A percentile compares a stretch with the other conserved stretches of the same genome.
These are phyloP conservation scores for Sebastes melanostomus DNA, from an alignment of 2,797 vertebrate species.

Conservation along the genomic window DNA sequence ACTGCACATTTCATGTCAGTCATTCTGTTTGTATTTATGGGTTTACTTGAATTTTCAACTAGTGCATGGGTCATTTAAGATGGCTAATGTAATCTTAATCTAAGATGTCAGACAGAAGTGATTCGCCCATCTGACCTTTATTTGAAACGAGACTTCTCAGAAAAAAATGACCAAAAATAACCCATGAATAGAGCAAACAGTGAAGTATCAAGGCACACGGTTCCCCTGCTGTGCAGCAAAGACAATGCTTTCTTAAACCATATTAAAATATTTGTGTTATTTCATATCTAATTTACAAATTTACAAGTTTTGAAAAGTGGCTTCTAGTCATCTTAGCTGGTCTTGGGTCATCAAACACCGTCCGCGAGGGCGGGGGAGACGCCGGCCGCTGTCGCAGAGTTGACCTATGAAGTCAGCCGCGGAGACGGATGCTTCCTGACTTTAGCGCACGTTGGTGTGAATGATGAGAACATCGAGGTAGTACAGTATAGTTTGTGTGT, in stretches of 20 bases:
- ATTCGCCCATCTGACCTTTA: slow-evolving; percentile 7
- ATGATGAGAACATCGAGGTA: slow-evolving; percentile 85
- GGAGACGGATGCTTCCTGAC: slow-evolving; percentile 84
- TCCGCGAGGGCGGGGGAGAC: slow-evolving; percentile 80
- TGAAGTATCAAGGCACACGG: neutral
- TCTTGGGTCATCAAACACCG: slow-evolving; percentile 71
- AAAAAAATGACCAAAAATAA: neutral
- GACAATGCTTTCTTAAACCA: neutral
- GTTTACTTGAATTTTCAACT: neutral
- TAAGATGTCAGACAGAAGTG: neutral
- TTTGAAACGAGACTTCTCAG: neutral
- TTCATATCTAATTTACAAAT: neutral
- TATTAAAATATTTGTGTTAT: neutral
- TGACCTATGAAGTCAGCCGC: slow-evolving; percentile 85
- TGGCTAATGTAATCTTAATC: neutral
- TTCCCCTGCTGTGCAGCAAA: neutral
- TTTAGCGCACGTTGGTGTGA: slow-evolving; percentile 80
- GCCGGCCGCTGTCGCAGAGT: slow-evolving; percentile 77
- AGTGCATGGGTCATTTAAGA: neutral
- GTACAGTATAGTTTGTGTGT: neutral
- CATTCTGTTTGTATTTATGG: neutral
- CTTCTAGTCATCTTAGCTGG: slow-evolving; percentile 56
- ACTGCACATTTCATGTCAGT: neutral
- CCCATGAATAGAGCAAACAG: neutral
- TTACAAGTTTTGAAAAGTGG: slow-evolving; percentile 19